These are phyloP conservation scores for Aegotheles bennettii DNA, from an alignment of 2,113 vertebrate species.

Conservation along the genomic window DNA sequence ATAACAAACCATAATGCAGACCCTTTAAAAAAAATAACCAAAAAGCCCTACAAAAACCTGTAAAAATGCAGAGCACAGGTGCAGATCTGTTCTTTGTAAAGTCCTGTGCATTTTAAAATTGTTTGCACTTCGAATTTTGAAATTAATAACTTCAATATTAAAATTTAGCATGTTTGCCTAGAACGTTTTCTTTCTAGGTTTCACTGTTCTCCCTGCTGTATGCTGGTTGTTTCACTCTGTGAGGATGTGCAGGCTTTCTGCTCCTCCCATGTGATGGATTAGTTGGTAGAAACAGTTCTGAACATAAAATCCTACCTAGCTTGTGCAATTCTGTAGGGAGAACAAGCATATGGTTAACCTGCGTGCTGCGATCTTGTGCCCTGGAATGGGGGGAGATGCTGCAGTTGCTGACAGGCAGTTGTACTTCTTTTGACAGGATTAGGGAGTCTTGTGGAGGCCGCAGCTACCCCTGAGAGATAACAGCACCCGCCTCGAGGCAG, in stretches of 20 bases:
- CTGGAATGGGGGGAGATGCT: not conserved
- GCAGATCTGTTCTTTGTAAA: not conserved
- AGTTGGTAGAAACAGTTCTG: not conserved
- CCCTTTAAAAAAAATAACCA: not conserved
- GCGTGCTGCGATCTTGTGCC: not conserved
- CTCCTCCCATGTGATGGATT: not conserved
- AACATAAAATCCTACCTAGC: not conserved
- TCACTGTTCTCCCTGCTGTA: not conserved
- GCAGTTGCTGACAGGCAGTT: conserved; percentile 24
- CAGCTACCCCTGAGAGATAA: conserved; percentile 65
- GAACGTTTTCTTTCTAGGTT: not conserved
- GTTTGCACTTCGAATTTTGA: not conserved
- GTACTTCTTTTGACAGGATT: conserved; percentile 70
- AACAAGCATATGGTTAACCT: not conserved
- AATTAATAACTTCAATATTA: not conserved
- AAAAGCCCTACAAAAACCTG: no score
- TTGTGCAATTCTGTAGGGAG: not conserved
- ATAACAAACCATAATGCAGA: not conserved
- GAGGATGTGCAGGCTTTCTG: not conserved
- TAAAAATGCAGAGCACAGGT: not conserved
- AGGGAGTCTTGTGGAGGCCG: conserved; percentile 74
- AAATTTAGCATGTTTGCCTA: not conserved
- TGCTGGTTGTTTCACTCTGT: not conserved
- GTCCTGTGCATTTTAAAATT: accelerated
- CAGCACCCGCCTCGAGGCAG: conserved; percentile 41